Evolutionary conservation across 2,888 invertebrate genomes (phyloP).

Genomic region (Listrodromus nycthemerus): DNA sequence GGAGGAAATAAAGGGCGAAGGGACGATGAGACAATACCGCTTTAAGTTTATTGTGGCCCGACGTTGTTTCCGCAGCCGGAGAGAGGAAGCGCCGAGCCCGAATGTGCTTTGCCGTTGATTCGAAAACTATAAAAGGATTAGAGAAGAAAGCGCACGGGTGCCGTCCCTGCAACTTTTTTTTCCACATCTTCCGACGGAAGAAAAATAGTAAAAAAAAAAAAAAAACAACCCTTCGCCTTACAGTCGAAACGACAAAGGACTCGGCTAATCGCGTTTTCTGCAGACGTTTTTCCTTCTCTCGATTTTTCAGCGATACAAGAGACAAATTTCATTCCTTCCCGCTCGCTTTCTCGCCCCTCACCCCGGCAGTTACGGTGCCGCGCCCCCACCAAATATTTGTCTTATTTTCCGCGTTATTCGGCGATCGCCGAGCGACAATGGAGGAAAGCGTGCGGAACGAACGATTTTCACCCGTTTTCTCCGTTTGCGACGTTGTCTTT

Average conservation of each 20-base stretch:
- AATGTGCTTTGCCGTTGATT: slow-evolving; percentile 55
- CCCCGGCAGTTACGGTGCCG: not conserved
- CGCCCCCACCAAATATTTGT: slow-evolving; percentile 48
- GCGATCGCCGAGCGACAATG: slow-evolving; percentile 36
- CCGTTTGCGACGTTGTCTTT: too few species aligned
- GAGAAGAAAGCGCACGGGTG: slow-evolving; percentile 42
- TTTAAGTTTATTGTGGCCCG: slow-evolving; percentile 59
- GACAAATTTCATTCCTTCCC: slow-evolving; percentile 57
- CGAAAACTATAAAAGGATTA: slow-evolving; percentile 63
- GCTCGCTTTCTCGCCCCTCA: not conserved
- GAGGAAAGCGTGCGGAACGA: slow-evolving; percentile 1
- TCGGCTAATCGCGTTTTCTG: slow-evolving; percentile 63
- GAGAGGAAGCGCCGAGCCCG: slow-evolving; percentile 33
- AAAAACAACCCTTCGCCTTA: slow-evolving; percentile 24
- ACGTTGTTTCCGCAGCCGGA: slow-evolving; percentile 25
- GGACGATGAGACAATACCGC: slow-evolving; percentile 42
- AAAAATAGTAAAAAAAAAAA: not conserved
- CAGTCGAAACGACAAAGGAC: slow-evolving; percentile 64
- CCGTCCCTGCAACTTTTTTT: not conserved
- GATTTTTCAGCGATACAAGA: slow-evolving; percentile 26
- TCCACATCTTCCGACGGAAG: not conserved
- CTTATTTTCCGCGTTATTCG: slow-evolving; percentile 45
- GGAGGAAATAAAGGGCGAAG: slow-evolving; percentile 26
- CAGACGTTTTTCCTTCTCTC: slow-evolving; percentile 54
- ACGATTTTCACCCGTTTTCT: not conserved